phyloP scores from a whole-genome alignment of 2,888 invertebrate genomes.

The Amphipoea oculea region DNA sequence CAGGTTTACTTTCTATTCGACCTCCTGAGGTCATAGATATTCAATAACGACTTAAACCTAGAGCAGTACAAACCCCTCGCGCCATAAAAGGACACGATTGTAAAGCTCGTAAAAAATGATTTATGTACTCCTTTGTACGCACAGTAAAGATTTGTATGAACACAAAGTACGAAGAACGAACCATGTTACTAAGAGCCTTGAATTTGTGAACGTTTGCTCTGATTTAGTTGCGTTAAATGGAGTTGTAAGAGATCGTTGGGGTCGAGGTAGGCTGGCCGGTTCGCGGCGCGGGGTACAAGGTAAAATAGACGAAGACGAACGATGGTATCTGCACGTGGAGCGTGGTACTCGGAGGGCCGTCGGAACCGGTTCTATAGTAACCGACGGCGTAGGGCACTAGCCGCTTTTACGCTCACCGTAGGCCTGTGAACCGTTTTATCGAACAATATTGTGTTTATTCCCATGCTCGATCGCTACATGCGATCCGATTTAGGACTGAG shows the following conservation, averaged over 20 bases:
- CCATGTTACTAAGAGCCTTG: conserved; percentile 64
- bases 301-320: conserved; percentile 88
- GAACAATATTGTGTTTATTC: conserved; percentile 66
- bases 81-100: conserved; percentile 67
- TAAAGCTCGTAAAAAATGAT: conserved; percentile 80
- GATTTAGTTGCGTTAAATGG: conserved; percentile 54
- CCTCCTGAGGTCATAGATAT: conserved; percentile 60
- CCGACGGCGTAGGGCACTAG: conserved; percentile 83
- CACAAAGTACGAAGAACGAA: conserved; percentile 67
- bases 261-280: conserved; percentile 63
- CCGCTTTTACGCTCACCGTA: conserved; percentile 73
- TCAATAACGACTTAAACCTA: conserved; percentile 59
- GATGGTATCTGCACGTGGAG: conserved; percentile 85
- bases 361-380: conserved; percentile 85
- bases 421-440: conserved; percentile 74
- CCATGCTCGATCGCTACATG: conserved; percentile 35
- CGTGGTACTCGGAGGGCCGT: conserved; percentile 73
- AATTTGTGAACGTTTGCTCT: conserved; percentile 51
- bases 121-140: conserved; percentile 79
- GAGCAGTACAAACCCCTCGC: conserved; percentile 55
- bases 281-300: conserved; percentile 67
- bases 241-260: conserved; percentile 64
- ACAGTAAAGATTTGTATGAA: conserved; percentile 70
- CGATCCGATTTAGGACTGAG: conserved; percentile 19
- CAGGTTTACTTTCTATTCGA: conserved; percentile 50